Base-by-base conservation (phyloP, 2,888 invertebrate genomes). In the Luperina testacea region DNA sequence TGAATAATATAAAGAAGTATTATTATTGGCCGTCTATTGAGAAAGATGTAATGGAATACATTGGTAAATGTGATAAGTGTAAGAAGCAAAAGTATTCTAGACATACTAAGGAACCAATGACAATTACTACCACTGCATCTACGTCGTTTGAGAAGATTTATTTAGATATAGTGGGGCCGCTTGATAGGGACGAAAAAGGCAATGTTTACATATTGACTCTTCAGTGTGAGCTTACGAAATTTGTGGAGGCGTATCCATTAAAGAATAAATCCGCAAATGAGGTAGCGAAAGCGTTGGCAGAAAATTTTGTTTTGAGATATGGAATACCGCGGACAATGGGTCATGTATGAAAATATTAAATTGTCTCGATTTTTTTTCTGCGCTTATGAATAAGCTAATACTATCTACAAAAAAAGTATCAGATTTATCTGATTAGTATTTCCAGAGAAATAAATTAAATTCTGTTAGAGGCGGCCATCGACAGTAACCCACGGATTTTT, bases 291-390 rank as follows among this genome's bases (percentile, higher is more conserved):
- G 70, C 70, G 1, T 70, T 70, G 57, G 57, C 70, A 38, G 70
- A 70, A n/a, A 70, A 70, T 57, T 70, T 70, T 57, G 38, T 70
- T 57, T 70, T 57, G 57, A 70, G 70, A 70, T 70, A 57, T 70
- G 70, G 38, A n/a, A 70, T 70, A 57, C 57, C 69, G 45, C 11
- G 67, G n/a, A 67, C 45, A 67, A 67, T n/a, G n/a, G n/a, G n/a
- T n/a, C n/a, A n/a, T n/a, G n/a, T n/a, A n/a, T n/a, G n/a, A n/a
- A n/a, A n/a, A n/a, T n/a, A n/a, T n/a, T n/a, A n/a, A n/a, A n/a
- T n/a, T n/a, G n/a, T n/a, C n/a, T n/a, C n/a, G n/a, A n/a, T n/a
- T n/a, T n/a, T n/a, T n/a, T n/a, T n/a, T n/a, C n/a, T n/a, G n/a
- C n/a, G n/a, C n/a, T n/a, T n/a, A n/a, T n/a, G n/a, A n/a, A n/a